Percentiles rank a stretch among this genome's conserved stretches.
Conservation (phyloP, 2,113 vertebrate species). For the Actenoides hombroni region DNA sequence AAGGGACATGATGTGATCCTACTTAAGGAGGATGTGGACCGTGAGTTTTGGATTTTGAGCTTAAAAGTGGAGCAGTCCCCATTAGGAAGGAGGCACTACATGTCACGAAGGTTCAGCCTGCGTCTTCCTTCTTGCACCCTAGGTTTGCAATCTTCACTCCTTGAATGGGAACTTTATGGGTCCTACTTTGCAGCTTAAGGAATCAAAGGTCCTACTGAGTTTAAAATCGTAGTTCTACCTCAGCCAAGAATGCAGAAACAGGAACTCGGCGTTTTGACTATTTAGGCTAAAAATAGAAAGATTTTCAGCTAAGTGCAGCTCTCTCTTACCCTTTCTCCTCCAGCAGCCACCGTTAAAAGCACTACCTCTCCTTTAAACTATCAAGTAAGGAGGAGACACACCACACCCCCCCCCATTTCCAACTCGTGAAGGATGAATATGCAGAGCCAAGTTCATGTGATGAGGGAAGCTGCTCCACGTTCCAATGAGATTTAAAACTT, state of each 20-base stretch:
- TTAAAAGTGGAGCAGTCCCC: neutral
- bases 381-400: rapidly evolving
- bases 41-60: neutral
- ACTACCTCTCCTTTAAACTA: neutral
- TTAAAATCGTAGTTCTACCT: neutral
- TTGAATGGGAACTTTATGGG: neutral
- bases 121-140: neutral
- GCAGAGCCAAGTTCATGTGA: neutral
- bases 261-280: neutral
- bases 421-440: neutral
- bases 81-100: rapidly evolving
- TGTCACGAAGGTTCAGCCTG: neutral
- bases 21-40: neutral
- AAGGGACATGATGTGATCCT: neutral
- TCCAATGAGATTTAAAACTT: neutral
- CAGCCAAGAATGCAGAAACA: neutral
- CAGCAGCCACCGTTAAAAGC: neutral
- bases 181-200: neutral
- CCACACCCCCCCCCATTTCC: neutral
- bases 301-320: neutral
- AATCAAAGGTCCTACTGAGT: neutral
- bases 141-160: neutral
- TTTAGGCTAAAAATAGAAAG: neutral
- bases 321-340: neutral
- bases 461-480: neutral